Base-by-base conservation (phyloP, 2,113 vertebrate species). In the Xenopus laevis region DNA sequence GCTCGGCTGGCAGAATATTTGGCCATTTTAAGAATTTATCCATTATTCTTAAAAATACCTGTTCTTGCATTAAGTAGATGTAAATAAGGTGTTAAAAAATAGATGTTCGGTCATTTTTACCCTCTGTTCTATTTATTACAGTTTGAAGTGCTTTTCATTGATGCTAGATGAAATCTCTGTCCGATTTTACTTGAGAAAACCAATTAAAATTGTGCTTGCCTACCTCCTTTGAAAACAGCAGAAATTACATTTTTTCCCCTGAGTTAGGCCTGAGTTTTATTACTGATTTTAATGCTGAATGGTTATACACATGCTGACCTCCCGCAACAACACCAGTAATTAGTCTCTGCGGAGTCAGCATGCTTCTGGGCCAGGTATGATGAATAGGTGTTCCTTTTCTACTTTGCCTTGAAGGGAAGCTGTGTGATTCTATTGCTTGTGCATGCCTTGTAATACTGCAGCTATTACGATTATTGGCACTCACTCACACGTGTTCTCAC, bases 381-480 rank as follows among this genome's bases (percentile, higher is more conserved):
- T 75, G 57, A 75, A 68, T 68, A 61, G 65, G 45, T 75, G 65
- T 75, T 75, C 65, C 71, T 73, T 62, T 47, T 53, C 44, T 47
- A 53, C 50, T 53, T 53, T 53, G 45, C 45, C 45, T 46, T 11
- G 11, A 7, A 46, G 45, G n/a, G n/a, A n/a, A n/a, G n/a, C n/a
- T n/a, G n/a, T n/a, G n/a, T n/a, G n/a, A n/a, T n/a, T 46, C 7
- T 46, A 46, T 46, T 46, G n/a, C n/a, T n/a, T n/a, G n/a, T n/a
- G n/a, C n/a, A n/a, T n/a, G 11, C 45, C 45, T 6, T 46, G 11
- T 46, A 46, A 11, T 11, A 46, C 11, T 46, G 45, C 45, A 46
- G 45, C 45, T 46, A 7, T 46, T 11, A n/a, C n/a, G n/a, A n/a
- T n/a, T n/a, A n/a, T n/a, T n/a, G n/a, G n/a, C n/a, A n/a, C n/a